phyloP scores from a whole-genome alignment of 2,797 vertebrate species.

The Oreortyx pictus region DNA sequence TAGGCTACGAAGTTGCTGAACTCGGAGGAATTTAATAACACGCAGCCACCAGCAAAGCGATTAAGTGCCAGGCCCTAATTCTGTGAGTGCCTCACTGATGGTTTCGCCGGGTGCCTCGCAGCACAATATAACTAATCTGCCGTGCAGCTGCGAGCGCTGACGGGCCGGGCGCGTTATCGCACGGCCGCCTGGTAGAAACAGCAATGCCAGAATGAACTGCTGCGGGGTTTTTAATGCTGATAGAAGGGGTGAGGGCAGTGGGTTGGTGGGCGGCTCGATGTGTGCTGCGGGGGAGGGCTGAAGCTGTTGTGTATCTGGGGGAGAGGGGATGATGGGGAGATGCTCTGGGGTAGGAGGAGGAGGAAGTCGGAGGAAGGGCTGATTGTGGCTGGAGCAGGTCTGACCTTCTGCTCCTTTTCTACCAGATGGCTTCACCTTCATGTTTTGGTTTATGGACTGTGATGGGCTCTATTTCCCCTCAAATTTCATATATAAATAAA shows the following conservation, averaged over 20 bases:
- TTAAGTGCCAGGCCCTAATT: constrained; percentile 52
- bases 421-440: neutral
- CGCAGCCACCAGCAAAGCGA: constrained; percentile 28
- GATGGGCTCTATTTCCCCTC: neutral
- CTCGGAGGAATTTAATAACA: constrained; percentile 35
- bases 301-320: neutral
- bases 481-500: neutral
- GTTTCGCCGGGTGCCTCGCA: neutral
- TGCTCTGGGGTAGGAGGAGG: neutral
- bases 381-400: neutral
- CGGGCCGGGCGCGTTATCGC: neutral
- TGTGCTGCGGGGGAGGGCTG: neutral
- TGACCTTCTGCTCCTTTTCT: neutral
- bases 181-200: neutral
- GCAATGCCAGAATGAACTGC: neutral
- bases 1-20: constrained; percentile 29
- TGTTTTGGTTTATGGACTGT: neutral
- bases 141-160: constrained; percentile 49
- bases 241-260: neutral
- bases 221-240: neutral
- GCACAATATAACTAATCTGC: constrained; percentile 22
- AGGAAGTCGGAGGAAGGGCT: neutral
- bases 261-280: neutral
- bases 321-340: neutral
- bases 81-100: constrained; percentile 7